Conservation (phyloP, 2,888 invertebrate species). For the Pristionchus fissidentatus region DNA sequence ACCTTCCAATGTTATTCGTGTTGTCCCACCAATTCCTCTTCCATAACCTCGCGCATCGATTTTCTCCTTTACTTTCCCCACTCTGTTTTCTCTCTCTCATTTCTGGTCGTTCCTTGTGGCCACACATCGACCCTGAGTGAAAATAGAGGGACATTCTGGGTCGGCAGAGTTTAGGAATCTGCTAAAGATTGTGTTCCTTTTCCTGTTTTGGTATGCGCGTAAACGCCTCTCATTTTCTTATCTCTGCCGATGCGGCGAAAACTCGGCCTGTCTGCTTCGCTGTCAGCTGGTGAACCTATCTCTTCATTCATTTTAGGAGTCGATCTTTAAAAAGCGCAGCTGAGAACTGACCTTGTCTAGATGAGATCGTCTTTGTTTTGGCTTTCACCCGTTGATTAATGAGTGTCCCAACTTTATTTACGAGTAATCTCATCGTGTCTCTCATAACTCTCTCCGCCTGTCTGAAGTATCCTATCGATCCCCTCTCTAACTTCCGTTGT, state of each 20-base stretch:
- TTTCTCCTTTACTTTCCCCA: neutral
- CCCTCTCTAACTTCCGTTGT: constrained; percentile 17
- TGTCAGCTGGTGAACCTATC: neutral
- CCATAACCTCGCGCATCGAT: neutral
- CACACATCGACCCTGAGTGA: neutral
- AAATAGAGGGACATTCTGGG: neutral
- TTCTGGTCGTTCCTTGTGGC: constrained; percentile 2
- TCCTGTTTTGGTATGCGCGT: neutral
- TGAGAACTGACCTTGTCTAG: too few species aligned
- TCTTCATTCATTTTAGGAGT: neutral
- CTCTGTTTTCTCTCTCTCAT: constrained; percentile 34
- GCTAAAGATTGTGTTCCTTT: neutral
- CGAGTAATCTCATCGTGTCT: too few species aligned
- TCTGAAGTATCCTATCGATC: neutral
- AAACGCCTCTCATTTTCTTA: constrained; percentile 1
- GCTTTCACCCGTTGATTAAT: too few species aligned
- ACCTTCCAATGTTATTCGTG: neutral
- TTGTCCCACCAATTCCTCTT: neutral
- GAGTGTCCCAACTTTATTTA: too few species aligned
- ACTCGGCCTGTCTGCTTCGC: neutral
- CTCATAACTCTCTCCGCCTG: neutral
- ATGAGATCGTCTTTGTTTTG: too few species aligned
- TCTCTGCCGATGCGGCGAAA: neutral
- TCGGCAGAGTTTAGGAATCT: neutral
- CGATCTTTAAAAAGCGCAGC: neutral